Percentiles rank a stretch among this genome's conserved stretches.
phyloP scores from a whole-genome alignment of 2,797 vertebrate genomes.

The Mormyrus hasselquistii region DNA sequence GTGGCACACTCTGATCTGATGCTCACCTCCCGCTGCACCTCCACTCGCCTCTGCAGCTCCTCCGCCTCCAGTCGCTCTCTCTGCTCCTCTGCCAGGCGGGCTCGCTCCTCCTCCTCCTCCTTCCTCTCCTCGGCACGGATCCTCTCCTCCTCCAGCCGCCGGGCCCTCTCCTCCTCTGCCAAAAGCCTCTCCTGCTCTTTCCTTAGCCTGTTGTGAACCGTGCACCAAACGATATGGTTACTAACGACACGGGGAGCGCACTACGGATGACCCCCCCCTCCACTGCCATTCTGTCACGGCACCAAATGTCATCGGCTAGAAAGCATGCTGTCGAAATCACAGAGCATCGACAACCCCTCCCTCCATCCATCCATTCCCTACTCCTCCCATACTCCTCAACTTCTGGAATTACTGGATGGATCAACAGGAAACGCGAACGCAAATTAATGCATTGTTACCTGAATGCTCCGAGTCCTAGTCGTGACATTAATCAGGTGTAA shows the following conservation, averaged over 20 bases:
- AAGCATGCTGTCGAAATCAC: background rate
- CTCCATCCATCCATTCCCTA: background rate
- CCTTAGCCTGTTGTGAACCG: slow-evolving; percentile 35
- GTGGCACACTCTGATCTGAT: no score
- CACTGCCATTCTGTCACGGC: background rate
- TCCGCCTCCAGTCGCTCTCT: slow-evolving; percentile 58
- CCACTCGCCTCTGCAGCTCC: slow-evolving; percentile 63
- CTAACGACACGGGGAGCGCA: background rate
- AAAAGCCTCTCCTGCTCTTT: slow-evolving; percentile 65
- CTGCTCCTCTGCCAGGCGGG: slow-evolving; percentile 63
- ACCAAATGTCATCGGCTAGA: background rate
- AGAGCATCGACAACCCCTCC: background rate
- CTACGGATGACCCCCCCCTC: background rate
- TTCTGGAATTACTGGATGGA: background rate
- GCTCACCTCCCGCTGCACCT: slow-evolving; percentile 70
- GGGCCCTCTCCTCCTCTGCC: slow-evolving; percentile 61
- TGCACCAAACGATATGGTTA: background rate
- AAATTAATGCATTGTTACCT: background rate
- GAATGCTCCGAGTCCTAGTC: background rate
- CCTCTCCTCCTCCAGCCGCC: slow-evolving; percentile 57
- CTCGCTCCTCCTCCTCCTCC: slow-evolving; percentile 60
- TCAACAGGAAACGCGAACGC: background rate
- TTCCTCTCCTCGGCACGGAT: slow-evolving; percentile 62
- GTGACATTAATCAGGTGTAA: background rate
- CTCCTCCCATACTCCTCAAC: background rate